Base-by-base conservation (phyloP, 2,888 invertebrate species). In the Andrena flavipes region DNA sequence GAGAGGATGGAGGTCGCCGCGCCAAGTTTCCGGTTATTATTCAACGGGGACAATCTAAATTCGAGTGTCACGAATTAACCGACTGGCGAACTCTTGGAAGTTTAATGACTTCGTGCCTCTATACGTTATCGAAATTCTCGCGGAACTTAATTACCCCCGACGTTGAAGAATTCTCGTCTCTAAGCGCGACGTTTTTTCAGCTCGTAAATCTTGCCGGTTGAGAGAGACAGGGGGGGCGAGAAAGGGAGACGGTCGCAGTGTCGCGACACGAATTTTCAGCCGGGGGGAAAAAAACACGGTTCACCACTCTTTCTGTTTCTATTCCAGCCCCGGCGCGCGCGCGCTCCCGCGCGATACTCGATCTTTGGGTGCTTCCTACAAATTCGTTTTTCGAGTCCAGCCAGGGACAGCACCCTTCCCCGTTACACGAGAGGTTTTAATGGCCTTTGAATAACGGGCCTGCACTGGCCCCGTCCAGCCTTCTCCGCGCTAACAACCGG, bases 141-240 rank as follows among this genome's bases (percentile, higher is more conserved):
- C 72, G 73, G 65, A 81, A 79, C 79, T 84, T 87, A 88, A 87
- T 88, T 87, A 87, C 73, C 84, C 51, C 20, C 54, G 80, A 84
- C 80, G 79, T 77, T 76, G 80, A 86, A 72, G 77, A 84, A 86
- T 65, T 60, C 67, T 63, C 75, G 68, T 70, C 65, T 80, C 68
- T 64, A 70, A 76, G 67, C 73, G 62, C 76, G 60, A 56, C 51
- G 73, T 30, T 74, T 84, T 82, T 86, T 81, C 71, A 51, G 23
- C 73, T 59, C 67, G 74, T 78, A 88, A 84, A 83, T 88, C 87
- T 78, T 74, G 62, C 10, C 71, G 49, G 60, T 72, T 49, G 80
- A 54, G 30, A 35, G 59, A 35, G 35, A 29, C 49, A 5, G 10
- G 1, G 10, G 1, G 20, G 10, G 23, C 16, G 13, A 29, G 20